Percentiles rank a stretch among this genome's conserved stretches.
Conservation (phyloP, 2,888 invertebrate genomes). For the Melieria crassipennis region DNA sequence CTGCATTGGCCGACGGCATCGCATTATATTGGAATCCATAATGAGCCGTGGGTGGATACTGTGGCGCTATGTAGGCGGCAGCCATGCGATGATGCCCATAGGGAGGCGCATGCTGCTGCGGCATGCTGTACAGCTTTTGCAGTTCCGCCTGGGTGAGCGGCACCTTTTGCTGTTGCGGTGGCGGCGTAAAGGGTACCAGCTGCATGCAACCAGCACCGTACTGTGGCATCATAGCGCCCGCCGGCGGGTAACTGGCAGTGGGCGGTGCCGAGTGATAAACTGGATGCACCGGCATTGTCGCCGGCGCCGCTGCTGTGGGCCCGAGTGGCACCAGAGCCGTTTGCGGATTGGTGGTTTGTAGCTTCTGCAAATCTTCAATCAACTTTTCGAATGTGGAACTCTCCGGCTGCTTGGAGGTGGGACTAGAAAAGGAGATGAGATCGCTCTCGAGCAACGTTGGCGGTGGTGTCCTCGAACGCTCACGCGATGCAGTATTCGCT, state of each 20-base stretch:
- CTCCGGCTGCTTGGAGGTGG: conserved; percentile 67
- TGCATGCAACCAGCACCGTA: conserved; percentile 47
- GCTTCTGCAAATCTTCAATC: conserved; percentile 69
- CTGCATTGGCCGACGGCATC: conserved; percentile 9
- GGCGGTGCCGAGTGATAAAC: conserved; percentile 31
- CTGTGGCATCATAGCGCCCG: conserved; percentile 25
- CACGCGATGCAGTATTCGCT: conserved; percentile 36
- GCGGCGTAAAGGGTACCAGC: conserved; percentile 57
- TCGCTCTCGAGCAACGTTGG: conserved; percentile 67
- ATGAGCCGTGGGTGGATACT: conserved; percentile 45
- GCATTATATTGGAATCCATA: conserved; percentile 52
- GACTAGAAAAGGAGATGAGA: conserved; percentile 78
- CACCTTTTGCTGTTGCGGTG: conserved; percentile 55
- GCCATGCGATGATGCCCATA: conserved; percentile 17
- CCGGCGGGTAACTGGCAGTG: conserved; percentile 41
- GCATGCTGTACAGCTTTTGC: conserved; percentile 62
- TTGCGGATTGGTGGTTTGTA: conserved; percentile 50
- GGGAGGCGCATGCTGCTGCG: conserved; percentile 49
- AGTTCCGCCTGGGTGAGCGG: conserved; percentile 62
- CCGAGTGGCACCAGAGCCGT: conserved; percentile 54
- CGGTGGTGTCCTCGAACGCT: conserved; percentile 54
- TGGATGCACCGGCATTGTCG: conserved; percentile 34
- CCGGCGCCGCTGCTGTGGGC: conserved; percentile 49
- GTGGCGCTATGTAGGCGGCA: conserved; percentile 50
- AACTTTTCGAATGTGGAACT: conserved; percentile 72